Base-by-base conservation (phyloP, 2,797 vertebrate genomes). In the Amblyopsis hoosieri region DNA sequence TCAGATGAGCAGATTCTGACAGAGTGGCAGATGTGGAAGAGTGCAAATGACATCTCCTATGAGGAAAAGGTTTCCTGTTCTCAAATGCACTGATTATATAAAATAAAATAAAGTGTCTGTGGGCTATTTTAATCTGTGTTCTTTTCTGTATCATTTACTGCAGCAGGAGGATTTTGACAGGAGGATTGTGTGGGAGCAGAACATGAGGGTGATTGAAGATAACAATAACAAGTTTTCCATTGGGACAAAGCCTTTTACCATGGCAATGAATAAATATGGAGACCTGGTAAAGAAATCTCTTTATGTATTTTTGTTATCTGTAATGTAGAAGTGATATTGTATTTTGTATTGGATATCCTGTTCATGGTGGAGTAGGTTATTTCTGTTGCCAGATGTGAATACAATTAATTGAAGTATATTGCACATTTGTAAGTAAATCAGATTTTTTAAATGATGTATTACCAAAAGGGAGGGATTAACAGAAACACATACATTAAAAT, bases 181-280 rank as follows among this genome's bases (percentile, higher is more conserved):
- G 69, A 87, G 66, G 45, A 31, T 5, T 53, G 90, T 93, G 80
- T 93, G 93, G 92, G 85, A 92, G 75, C 73, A 71, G 3, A 93
- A 94, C 80, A 77, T 75, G 58, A 61, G 12, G 54, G 57, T 73
- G 52, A 94, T 94, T 15, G 84, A 91, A 13, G 72, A 88, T 53
- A 91, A 91, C 66, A 94, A 93, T 50, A 64, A 72, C 0, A 63
- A 83, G 6, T 91, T 83, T 68, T 65, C 72, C 3, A 78, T 73
- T 56, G 92, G 93, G 37, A 72, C 51, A 59, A 90, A 66, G 65
- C 68, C 71, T 0, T 94, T 92, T 60, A 69, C 72, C 6, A 91
- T 93, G 92, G 67, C 84, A 57, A 93, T 94, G 90, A 94, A 94
- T 73, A 93, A 87, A 86, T 94, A 92, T 42, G 93, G 93, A 68